These are phyloP conservation scores for Sander vitreus DNA, from an alignment of 2,113 vertebrate species.

Conservation along the genomic window DNA sequence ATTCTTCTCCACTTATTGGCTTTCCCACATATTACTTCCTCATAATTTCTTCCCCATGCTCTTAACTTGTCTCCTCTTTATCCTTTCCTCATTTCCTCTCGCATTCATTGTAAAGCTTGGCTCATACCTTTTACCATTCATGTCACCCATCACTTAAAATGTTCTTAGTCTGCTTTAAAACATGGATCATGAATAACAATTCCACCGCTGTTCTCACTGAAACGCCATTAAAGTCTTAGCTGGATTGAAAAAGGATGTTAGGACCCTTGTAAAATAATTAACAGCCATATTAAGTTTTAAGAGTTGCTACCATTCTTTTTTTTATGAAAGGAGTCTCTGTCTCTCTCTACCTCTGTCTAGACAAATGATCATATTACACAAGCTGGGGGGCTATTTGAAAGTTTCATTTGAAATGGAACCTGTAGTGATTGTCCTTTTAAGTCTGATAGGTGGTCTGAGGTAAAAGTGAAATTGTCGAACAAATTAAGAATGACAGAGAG, in stretches of 20 bases:
- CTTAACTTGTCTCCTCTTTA: constrained; percentile 11
- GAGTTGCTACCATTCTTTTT: constrained; percentile 32
- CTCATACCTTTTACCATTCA: constrained; percentile 24
- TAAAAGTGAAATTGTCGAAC: constrained; percentile 17
- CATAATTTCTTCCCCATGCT: constrained; percentile 20
- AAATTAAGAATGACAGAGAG: constrained; percentile 5
- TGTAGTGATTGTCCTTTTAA: constrained; percentile 35
- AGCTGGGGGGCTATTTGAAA: constrained; percentile 55
- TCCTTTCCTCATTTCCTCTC: constrained; percentile 33
- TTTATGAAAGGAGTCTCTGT: constrained; percentile 56
- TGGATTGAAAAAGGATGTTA: constrained; percentile 66
- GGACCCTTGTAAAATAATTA: constrained; percentile 77
- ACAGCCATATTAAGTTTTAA: constrained; percentile 72
- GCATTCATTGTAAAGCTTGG: constrained; percentile 13
- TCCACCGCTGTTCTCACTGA: constrained; percentile 49
- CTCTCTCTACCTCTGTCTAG: constrained; percentile 45
- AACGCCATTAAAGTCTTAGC: constrained; percentile 55
- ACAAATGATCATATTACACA: constrained; percentile 51
- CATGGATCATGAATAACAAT: constrained; percentile 44
- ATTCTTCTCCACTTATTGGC: constrained; percentile 13
- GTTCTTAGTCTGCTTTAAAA: constrained; percentile 40
- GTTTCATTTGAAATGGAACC: constrained; percentile 54
- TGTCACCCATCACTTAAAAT: constrained; percentile 44
- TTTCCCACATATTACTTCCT: constrained; percentile 27
- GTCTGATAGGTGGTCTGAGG: constrained; percentile 34